A percentile compares a stretch with the other conserved stretches of the same genome.
Evolutionary conservation across 2,888 invertebrate genomes (phyloP).

Genomic region (Parthenolecanium corni): DNA sequence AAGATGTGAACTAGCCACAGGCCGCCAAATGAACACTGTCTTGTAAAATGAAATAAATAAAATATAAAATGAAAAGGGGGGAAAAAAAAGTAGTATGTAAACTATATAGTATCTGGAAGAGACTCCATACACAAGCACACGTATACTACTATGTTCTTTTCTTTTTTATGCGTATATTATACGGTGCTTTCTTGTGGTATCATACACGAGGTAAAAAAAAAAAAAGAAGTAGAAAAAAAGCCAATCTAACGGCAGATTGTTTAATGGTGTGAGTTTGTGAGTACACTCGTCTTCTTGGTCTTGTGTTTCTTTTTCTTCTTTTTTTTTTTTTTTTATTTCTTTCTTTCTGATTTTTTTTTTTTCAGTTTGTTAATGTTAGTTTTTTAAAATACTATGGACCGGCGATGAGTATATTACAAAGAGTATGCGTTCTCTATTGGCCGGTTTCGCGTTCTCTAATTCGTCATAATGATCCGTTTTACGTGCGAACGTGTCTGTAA

Average conservation of each 20-base stretch:
- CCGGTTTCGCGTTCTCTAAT: constrained; percentile 17
- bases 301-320: too few species aligned
- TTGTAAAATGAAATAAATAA: neutral
- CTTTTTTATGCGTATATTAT: too few species aligned
- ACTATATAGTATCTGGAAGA: neutral
- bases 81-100: neutral
- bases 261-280: constrained; percentile 12
- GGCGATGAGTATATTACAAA: constrained; percentile 23
- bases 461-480: constrained; percentile 22
- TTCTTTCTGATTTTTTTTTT: too few species aligned
- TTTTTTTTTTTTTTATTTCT: too few species aligned
- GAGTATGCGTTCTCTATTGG: constrained; percentile 19
- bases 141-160: too few species aligned
- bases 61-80: neutral
- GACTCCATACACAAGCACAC: neutral
- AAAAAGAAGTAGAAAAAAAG: neutral
- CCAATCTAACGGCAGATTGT: constrained; percentile 9
- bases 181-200: too few species aligned
- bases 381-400: constrained; percentile 15
- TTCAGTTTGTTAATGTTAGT: neutral
- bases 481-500: constrained; percentile 12
- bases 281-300: neutral
- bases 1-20: constrained; percentile 3
- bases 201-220: too few species aligned
- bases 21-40: constrained; percentile 3